Percentiles rank a stretch among this genome's conserved stretches.
phyloP scores from a whole-genome alignment of 1,140 invertebrate genomes.

The Neodiprion virginianus region DNA sequence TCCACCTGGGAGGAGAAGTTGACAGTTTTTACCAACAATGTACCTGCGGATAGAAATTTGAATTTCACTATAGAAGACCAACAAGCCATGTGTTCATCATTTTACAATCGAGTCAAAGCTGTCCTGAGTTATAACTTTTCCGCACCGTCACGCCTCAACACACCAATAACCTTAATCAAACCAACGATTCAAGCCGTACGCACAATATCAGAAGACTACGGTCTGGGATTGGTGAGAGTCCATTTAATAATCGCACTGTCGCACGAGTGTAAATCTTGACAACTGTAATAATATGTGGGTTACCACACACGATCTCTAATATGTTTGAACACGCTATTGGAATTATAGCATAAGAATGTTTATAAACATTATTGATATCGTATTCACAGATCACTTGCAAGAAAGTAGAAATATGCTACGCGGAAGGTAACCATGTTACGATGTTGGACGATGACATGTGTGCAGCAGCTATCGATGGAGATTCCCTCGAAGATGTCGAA shows the following conservation, averaged over 20 bases:
- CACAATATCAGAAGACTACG: constrained; percentile 68
- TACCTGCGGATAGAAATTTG: constrained; percentile 27
- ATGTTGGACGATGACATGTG: constrained; percentile 72
- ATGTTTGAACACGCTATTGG: too few species aligned
- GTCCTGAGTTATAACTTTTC: constrained; percentile 59
- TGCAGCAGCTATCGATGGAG: constrained; percentile 67
- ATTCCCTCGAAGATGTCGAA: constrained; percentile 43
- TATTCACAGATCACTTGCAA: constrained; percentile 43
- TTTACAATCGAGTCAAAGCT: constrained; percentile 66
- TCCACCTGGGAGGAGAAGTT: constrained; percentile 55
- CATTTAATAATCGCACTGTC: not conserved
- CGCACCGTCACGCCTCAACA: constrained; percentile 54
- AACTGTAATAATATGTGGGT: too few species aligned
- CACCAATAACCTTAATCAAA: constrained; percentile 69
- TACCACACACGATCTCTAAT: too few species aligned
- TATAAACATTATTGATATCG: too few species aligned
- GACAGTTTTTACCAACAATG: constrained; percentile 30
- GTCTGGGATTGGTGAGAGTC: constrained; percentile 43
- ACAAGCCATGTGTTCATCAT: constrained; percentile 52
- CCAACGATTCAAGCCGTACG: constrained; percentile 63
- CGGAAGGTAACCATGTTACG: constrained; percentile 70
- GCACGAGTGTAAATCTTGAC: too few species aligned
- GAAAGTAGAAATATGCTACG: constrained; percentile 38
- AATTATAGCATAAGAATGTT: too few species aligned
- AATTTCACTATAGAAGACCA: constrained; percentile 52